Conservation (phyloP, 2,797 vertebrate species). For the Pempheris klunzingeri region DNA sequence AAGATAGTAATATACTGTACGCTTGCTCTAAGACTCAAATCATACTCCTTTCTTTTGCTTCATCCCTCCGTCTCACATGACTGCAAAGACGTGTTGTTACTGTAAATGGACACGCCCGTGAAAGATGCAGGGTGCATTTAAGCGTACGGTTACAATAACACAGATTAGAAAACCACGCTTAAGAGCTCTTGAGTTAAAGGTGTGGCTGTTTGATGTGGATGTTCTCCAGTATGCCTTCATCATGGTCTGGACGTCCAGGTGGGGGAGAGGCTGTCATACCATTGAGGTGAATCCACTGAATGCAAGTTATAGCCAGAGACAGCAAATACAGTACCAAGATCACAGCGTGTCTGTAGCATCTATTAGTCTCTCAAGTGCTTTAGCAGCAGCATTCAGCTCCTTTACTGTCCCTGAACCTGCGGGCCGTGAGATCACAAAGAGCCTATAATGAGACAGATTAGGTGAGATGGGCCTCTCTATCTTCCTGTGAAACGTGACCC, state of each 20-base stretch:
- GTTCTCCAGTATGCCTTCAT: slow-evolving; percentile 39
- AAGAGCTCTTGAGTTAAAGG: slow-evolving; percentile 39
- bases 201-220: slow-evolving; percentile 58
- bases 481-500: slow-evolving; percentile 51
- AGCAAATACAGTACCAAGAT: slow-evolving; percentile 44
- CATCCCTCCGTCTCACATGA: neutral
- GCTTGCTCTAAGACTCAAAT: neutral
- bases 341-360: slow-evolving; percentile 60
- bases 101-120: slow-evolving; percentile 29
- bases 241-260: slow-evolving; percentile 38
- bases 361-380: slow-evolving; percentile 75
- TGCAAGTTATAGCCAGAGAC: slow-evolving; percentile 35
- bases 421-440: slow-evolving; percentile 57
- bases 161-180: slow-evolving; percentile 38
- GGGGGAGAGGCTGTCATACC: slow-evolving; percentile 26
- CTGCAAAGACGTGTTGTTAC: slow-evolving; percentile 28
- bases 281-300: slow-evolving; percentile 20
- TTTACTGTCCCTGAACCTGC: slow-evolving; percentile 42
- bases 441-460: slow-evolving; percentile 62
- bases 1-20: neutral
- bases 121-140: slow-evolving; percentile 37
- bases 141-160: slow-evolving; percentile 5
- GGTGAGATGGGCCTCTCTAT: slow-evolving; percentile 59
- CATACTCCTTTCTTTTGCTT: slow-evolving; percentile 13
- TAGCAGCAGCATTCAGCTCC: slow-evolving; percentile 66